These are phyloP conservation scores for Eurystomus glaucurus DNA, from an alignment of 2,797 vertebrate species.

Conservation along the genomic window DNA sequence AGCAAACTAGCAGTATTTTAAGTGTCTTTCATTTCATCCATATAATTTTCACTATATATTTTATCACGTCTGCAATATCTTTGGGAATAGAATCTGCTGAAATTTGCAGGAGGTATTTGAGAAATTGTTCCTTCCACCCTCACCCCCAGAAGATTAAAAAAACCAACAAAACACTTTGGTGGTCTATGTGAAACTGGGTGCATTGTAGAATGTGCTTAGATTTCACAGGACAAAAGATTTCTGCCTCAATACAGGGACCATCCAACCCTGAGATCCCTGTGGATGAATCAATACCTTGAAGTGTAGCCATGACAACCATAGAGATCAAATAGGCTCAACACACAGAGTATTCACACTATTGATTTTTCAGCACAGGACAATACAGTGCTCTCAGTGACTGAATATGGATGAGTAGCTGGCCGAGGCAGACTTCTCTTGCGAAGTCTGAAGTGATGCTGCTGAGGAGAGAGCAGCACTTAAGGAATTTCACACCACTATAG, in stretches of 20 bases:
- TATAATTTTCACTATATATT: not conserved
- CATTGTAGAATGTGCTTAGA: constrained; percentile 18
- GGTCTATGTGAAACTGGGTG: not conserved
- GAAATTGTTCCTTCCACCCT: not conserved
- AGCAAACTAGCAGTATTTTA: not conserved
- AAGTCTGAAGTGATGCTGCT: constrained; percentile 24
- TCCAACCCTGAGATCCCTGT: constrained; percentile 65
- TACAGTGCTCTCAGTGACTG: constrained; percentile 24
- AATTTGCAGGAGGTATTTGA: not conserved
- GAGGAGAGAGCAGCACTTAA: not conserved
- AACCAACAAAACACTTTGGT: not conserved
- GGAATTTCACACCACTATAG: not conserved
- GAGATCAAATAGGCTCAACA: constrained; percentile 66
- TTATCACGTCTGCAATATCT: not conserved
- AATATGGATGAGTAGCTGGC: constrained; percentile 65
- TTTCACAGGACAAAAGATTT: constrained; percentile 67
- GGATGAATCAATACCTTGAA: constrained; percentile 74
- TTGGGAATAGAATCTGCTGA: not conserved
- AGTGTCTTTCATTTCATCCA: not conserved
- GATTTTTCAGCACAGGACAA: constrained; percentile 74
- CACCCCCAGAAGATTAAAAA: not conserved
- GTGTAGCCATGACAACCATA: constrained; percentile 79
- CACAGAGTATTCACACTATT: constrained; percentile 67
- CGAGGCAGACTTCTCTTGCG: not conserved
- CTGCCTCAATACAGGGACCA: constrained; percentile 48